Conservation (phyloP, 1,140 invertebrate species). For the Diabrotica undecimpunctata region DNA sequence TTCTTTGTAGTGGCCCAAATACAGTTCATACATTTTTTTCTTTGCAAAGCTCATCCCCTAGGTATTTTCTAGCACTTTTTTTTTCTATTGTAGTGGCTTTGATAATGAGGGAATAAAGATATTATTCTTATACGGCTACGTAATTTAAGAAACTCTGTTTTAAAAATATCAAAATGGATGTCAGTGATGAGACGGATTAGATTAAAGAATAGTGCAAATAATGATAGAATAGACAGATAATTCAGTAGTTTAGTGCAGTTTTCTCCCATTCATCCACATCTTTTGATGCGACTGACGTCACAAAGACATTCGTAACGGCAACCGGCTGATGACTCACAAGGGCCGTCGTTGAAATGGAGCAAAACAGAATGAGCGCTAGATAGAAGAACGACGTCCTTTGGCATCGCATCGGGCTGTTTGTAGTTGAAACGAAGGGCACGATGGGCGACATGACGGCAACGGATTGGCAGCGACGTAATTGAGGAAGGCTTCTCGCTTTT, state of each 20-base stretch:
- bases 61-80: too few relatives aligned
- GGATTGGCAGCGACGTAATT: background rate
- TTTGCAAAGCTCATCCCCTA: too few relatives aligned
- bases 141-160: too few relatives aligned
- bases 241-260: background rate
- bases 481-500: background rate
- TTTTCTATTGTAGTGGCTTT: too few relatives aligned
- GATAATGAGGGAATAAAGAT: too few relatives aligned
- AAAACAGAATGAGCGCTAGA: background rate
- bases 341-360: background rate
- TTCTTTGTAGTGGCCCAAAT: too few relatives aligned
- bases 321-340: slow-evolving; percentile 3
- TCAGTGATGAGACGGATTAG: too few relatives aligned
- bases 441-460: background rate
- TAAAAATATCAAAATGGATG: too few relatives aligned
- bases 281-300: slow-evolving; percentile 6
- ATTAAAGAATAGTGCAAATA: too few relatives aligned
- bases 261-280: background rate
- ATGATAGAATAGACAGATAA: too few relatives aligned
- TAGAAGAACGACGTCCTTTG: background rate
- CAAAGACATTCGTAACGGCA: slow-evolving; percentile 7
- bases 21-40: too few relatives aligned
- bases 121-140: too few relatives aligned
- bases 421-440: background rate
- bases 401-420: background rate